A percentile compares a stretch with the other conserved stretches of the same genome.
Conservation (phyloP, 2,888 invertebrate species). For the Acanthopleura granulata region DNA sequence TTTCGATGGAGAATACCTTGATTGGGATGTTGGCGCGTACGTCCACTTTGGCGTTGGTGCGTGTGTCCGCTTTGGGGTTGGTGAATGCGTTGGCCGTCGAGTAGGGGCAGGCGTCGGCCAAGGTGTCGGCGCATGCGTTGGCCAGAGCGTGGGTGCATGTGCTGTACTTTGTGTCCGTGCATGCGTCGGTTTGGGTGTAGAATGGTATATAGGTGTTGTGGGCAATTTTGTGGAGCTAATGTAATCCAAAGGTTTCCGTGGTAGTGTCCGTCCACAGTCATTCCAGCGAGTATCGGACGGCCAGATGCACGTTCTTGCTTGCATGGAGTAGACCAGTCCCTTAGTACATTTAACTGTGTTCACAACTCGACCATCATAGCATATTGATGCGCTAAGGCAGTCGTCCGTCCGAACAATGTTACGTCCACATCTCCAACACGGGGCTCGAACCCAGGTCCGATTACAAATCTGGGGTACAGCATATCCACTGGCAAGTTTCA, state of each 20-base stretch:
- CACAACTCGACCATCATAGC: slow-evolving; percentile 4
- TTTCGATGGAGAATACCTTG: not conserved
- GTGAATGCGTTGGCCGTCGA: not conserved
- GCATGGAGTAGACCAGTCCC: not conserved
- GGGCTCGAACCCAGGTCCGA: not conserved
- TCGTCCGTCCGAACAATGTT: not conserved
- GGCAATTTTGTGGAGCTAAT: not conserved
- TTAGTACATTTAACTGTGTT: not conserved
- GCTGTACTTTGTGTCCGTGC: not conserved
- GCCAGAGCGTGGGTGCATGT: not conserved
- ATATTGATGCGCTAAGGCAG: slow-evolving; percentile 5
- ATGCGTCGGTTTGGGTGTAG: not conserved
- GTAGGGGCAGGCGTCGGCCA: not conserved
- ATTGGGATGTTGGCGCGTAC: not conserved
- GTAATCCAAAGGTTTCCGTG: slow-evolving; percentile 9
- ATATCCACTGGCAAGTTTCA: not conserved
- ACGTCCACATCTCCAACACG: slow-evolving; percentile 9
- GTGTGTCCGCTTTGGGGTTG: not conserved
- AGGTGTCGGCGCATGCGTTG: not conserved
- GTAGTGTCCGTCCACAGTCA: not conserved
- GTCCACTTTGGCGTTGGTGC: not conserved
- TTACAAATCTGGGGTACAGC: slow-evolving; percentile 4
- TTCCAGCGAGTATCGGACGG: not conserved
- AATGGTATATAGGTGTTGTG: not conserved
- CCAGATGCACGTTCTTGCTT: not conserved